Evolutionary conservation across 2,797 vertebrate species (phyloP), one percentile per base, ranked within the genome.

Genomic region (Chromobotia macracanthus): DNA sequence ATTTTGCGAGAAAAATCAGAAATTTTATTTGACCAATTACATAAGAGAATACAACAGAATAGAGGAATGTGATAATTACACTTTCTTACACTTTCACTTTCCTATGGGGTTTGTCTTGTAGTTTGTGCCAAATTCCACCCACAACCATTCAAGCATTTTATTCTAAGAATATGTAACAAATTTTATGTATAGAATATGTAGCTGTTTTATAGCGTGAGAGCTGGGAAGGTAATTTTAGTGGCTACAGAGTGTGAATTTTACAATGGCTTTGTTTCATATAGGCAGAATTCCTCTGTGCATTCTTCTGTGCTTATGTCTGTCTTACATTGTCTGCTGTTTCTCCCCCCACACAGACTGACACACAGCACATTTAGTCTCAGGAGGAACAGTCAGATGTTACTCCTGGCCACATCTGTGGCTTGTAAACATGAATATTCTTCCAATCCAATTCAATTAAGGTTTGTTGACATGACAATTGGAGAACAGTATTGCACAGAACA

Each of bases 361-460:
- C 41, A 48, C 44, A 19, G 56, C 44, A 71, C 72, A 84, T 67
- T 87, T 86, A 66, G 31, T 64, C 10, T 76, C 38, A 60, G 46
- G 28, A 28, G 74, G 16, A 72, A 66, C 38, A 25, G 19, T 64
- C 25, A 46, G 50, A 56, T 66, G 51, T 60, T 48, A 69, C 48
- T n/a, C 44, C 38, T 72, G 68, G 31, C 28, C 31, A 61, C 68
- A 75, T 68, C 19, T 56, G 11, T 10, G 46, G 50, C 60, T 64
- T 75, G 60, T 74, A 74, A 64, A 31, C 67, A 69, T 79, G 23
- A 82, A 77, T 80, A 73, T 72, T 84, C 31, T 68, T 63, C 38
- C 9, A 55, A 65, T 65, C 48, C 56, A 53, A 38, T 75, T 38
- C 15, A 38, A 38, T 46, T 10, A 41, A 23, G 21, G 55, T 60